Evolutionary conservation across 2,888 invertebrate species (phyloP), one percentile per base, ranked within the genome.

Genomic region (Volucella inflata): DNA sequence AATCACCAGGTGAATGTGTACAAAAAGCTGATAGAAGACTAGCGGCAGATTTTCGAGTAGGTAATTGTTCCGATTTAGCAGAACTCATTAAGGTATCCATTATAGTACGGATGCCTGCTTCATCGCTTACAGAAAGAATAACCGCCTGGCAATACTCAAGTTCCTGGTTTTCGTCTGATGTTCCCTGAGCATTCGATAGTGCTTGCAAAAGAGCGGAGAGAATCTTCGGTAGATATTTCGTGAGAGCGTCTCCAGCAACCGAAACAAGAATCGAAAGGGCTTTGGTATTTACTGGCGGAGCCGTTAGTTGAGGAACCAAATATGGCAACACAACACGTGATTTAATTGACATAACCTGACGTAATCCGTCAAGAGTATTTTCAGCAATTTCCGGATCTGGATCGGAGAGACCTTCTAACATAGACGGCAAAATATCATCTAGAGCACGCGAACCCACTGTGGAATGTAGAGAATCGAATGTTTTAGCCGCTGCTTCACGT

Each of bases 321-420:
- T 98, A 99, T 0, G 99, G 99, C 88, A 99, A 93, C 72, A 99
- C 98, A 0, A 98, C 98, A 88, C 97, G 94, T 0, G 98, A 98
- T 93, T 99, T 99, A 77, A 99, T 97, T 12, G 97, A 96, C 98
- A 99, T 98, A 50, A 99, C 97, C 94, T 99, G 98, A 78, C 97
- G 95, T 88, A 99, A 94, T 17, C 99, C 99, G 91, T 99, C 99
- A 87, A 99, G 93, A 10, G 98, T 97, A 90, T 96, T 96, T 90
- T 98, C 98, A 0, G 97, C 97, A 67, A 95, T 93, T 21, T 94
- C 94, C 0, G 95, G 94, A 93, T 98, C 96, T 1, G 96, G 95
- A 90, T 97, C 95, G 88, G 96, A 96, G 79, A 94, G 92, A 1
- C 92, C 92, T 60, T 95, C 95, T 88, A 99, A 94, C 94, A 99